Evolutionary conservation across 2,113 vertebrate species (phyloP), one percentile per base, ranked within the genome.

Genomic region (Mixornis gularis): DNA sequence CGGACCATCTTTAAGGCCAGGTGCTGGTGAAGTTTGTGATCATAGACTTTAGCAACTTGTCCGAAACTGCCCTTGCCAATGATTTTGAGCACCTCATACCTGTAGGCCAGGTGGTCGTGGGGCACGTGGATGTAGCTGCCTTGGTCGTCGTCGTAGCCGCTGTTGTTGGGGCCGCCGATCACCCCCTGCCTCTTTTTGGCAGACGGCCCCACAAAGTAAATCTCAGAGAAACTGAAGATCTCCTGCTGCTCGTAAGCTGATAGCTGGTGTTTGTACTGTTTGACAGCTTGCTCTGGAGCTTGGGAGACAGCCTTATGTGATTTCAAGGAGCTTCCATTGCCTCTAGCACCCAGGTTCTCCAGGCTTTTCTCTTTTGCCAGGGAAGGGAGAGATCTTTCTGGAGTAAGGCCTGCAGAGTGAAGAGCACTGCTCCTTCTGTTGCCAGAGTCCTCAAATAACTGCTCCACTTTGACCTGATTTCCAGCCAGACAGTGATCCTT

Each of bases 51-150:
- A 11, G 99, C 99, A 46, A 99, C 99, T 88, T 99, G 99, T 22
- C 99, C 99, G 59, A 99, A 99, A 91, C 99, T 99, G 41, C 99
- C 99, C 94, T 99, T 99, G 79, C 99, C 99, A 6, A 99, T 99
- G 68, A 99, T 98, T 96, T 99, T 99, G 78, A 99, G 98, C 74
- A 99, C 98, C 96, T 99, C 99, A 3, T 99, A 99, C 49, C 99
- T 97, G 89, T 99, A 99, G 30, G 99, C 99, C 20, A 99, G 97
- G 73, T 99, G 99, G 96, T 99, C 99, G 6, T 99, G 99, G 58
- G 99, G 98, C 43, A 99, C 99, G 0, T 99, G 98, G 56, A 99
- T 98, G 93, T 99, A 99, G 53, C 99, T 98, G 17, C 99, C 99
- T 56, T 99, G 99, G 46, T 99, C 98, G 1, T 99, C 99, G 7